These are phyloP conservation scores for Pantherophis alleghaniensis DNA, from an alignment of 2,797 vertebrate genomes.

Conservation along the genomic window DNA sequence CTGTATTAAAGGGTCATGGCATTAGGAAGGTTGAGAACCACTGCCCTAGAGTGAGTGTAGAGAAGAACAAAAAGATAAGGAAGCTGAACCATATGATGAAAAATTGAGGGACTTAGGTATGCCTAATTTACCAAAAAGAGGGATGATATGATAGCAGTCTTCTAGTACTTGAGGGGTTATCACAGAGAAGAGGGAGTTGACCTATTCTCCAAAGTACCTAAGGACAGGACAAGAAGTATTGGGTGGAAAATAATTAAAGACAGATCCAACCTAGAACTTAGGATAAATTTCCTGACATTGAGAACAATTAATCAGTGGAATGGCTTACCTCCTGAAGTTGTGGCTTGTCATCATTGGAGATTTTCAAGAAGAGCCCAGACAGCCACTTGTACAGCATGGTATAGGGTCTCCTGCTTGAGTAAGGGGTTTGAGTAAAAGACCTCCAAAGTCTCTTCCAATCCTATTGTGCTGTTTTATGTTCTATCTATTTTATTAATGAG, in stretches of 20 bases:
- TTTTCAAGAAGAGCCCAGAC: not conserved
- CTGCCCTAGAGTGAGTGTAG: not conserved
- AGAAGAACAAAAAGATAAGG: not conserved
- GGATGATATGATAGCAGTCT: not conserved
- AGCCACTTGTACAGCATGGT: not conserved
- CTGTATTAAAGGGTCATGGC: too few relatives aligned
- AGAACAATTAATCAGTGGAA: not conserved
- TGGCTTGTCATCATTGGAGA: not conserved
- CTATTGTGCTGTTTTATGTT: not conserved
- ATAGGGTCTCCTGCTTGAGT: not conserved
- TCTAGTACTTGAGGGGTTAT: not conserved
- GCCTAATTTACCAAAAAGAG: not conserved
- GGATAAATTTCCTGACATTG: not conserved
- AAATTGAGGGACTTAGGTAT: not conserved
- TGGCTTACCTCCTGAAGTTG: not conserved
- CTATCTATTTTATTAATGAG: not conserved
- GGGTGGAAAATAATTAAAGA: not conserved
- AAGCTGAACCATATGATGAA: not conserved
- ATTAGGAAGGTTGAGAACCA: too few relatives aligned
- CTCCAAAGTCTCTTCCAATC: not conserved
- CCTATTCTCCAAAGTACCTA: not conserved
- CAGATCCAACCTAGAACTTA: not conserved
- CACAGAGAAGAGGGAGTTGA: not conserved
- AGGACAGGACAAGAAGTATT: not conserved
- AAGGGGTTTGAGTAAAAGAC: not conserved